Evolutionary conservation across 1,140 invertebrate species (phyloP), one percentile per base, ranked within the genome.

Genomic region (Calosoma granatense): DNA sequence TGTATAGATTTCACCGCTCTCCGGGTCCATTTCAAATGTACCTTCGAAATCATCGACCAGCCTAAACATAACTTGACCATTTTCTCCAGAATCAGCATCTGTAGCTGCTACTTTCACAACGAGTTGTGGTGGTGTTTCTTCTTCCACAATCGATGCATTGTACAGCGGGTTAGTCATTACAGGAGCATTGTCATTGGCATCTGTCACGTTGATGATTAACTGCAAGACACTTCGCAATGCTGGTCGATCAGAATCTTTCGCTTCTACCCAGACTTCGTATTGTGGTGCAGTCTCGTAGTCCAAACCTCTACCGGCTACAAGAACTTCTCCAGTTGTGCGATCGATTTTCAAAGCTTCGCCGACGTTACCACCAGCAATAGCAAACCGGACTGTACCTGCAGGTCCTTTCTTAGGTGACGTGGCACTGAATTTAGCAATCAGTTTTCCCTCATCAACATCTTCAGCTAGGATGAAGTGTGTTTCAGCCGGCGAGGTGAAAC

Each of bases 231-330:
- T 89, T 56, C 87, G 77, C 15, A 94, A 70, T 0, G 87, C 81
- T 2, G 90, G 90, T 51, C 79, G 81, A 67, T 92, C 90, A 0
- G 86, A 85, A 72, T 96, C 92, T 54, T 82, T 75, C 0, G 94
- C 93, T 77, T 94, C 90, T 52, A 97, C 81, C 94, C 93, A 97
- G 20, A 97, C 83, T 73, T 93, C 86, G 70, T 94, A 95, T 15
- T 84, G 72, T 15, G 85, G 81, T 58, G 85, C 80, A 0, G 85
- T 84, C 77, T 97, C 94, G 66, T 90, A 95, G 73, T 98, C 94
- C 53, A 98, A 78, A 1, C 86, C 86, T 64, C 79, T 81, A 4
- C 82, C 81, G 1, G 86, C 83, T 0, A 94, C 82, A 60, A 78
- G 79, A 4, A 96, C 78, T 70, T 88, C 83, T 15, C 94, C 93